Conservation (phyloP, 2,888 invertebrate genomes). For the Patella caerulea region DNA sequence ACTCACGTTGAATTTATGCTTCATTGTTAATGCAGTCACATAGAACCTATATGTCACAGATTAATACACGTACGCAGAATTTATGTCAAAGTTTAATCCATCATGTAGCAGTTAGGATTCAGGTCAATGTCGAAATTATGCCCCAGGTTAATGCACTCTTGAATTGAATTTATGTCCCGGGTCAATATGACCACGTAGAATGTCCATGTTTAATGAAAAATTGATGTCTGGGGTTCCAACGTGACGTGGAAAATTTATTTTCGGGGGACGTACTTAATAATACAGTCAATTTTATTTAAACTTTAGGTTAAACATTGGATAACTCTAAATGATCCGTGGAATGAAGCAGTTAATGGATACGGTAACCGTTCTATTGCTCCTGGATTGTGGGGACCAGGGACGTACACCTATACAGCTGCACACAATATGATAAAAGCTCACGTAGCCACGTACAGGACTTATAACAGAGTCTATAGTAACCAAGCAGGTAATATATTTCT, state of each 20-base stretch:
- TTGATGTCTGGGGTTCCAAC: too few species aligned
- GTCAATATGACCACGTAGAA: too few species aligned
- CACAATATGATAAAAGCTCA: neutral
- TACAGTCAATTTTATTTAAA: neutral
- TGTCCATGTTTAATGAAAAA: too few species aligned
- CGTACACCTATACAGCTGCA: neutral
- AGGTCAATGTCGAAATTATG: too few species aligned
- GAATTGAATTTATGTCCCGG: too few species aligned
- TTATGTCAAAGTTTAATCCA: too few species aligned
- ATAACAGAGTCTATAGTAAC: neutral
- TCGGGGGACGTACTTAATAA: neutral
- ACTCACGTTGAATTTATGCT: too few species aligned
- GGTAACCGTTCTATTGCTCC: conserved; percentile 20
- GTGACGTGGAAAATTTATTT: neutral
- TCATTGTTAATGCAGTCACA: too few species aligned
- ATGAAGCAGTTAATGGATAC: conserved; percentile 37
- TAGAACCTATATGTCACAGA: too few species aligned
- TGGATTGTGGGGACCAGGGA: neutral
- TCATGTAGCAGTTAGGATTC: too few species aligned
- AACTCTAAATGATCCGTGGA: neutral
- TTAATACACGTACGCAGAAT: too few species aligned
- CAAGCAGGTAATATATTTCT: neutral
- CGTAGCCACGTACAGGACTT: neutral
- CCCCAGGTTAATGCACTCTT: too few species aligned
- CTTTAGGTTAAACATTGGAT: neutral